These are phyloP conservation scores for Aurelia coerulea DNA, from an alignment of 30 jellyfish, hydroid and myxozoan genomes.

Conservation along the genomic window DNA sequence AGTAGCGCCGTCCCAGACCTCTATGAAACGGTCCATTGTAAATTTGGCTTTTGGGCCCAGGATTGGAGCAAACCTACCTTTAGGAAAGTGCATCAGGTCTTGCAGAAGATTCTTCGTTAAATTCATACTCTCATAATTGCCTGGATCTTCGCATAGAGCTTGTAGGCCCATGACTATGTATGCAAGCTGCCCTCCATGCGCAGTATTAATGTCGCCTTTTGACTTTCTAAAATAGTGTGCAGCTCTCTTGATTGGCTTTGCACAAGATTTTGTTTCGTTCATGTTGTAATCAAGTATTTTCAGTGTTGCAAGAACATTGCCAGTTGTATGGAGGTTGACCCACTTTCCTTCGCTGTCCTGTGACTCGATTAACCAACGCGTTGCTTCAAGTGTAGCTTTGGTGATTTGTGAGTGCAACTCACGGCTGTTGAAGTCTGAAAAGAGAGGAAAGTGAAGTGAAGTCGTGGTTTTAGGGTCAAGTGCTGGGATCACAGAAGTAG, in stretches of 20 bases:
- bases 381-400: conserved; percentile 25
- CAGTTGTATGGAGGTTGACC: conserved; percentile 42
- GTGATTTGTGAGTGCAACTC: conserved; percentile 2
- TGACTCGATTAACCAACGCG: conserved; percentile 22
- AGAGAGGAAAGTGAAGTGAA: too few species aligned
- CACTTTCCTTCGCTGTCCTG: conserved; percentile 59
- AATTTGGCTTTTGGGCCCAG: too few species aligned
- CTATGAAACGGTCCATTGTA: too few species aligned
- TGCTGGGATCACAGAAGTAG: too few species aligned
- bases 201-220: background rate
- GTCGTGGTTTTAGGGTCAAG: too few species aligned
- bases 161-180: conserved; percentile 58
- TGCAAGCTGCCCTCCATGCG: conserved; percentile 40
- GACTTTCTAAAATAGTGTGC: conserved; percentile 1
- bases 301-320: conserved; percentile 24
- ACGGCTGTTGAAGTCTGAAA: conserved; percentile 29
- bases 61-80: conserved; percentile 17
- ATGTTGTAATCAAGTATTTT: conserved; percentile 35
- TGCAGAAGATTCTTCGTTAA: conserved; percentile 9
- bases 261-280: conserved; percentile 16
- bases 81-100: conserved; percentile 46
- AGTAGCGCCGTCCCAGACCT: too few species aligned
- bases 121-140: conserved; percentile 27
- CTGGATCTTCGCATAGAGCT: conserved; percentile 41
- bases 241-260: conserved; percentile 26